These are phyloP conservation scores for Pyrgus malvae DNA, from an alignment of 2,888 invertebrate species.

Conservation along the genomic window DNA sequence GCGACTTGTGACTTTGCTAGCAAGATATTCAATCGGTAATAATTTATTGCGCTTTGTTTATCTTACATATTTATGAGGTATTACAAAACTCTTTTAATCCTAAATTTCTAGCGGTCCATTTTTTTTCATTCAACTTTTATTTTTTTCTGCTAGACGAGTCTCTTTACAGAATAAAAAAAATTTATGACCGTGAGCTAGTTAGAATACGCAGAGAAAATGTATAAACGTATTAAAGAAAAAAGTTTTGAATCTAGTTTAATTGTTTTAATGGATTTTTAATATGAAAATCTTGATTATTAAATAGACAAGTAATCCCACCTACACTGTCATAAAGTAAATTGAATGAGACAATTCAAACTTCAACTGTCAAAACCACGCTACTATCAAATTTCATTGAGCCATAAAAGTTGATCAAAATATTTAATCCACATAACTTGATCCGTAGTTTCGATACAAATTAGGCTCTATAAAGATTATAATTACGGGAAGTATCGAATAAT, in stretches of 20 bases:
- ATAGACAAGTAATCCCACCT: too few species aligned
- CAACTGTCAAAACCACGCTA: neutral
- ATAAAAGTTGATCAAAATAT: constrained; percentile 7
- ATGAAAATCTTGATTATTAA: too few species aligned
- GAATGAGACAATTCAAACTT: neutral
- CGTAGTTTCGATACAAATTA: neutral
- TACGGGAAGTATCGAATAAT: constrained; percentile 1
- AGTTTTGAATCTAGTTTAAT: too few species aligned
- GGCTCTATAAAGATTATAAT: constrained; percentile 3
- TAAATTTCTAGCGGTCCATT: too few species aligned
- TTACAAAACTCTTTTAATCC: too few species aligned
- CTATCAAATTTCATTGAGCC: neutral
- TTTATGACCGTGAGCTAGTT: too few species aligned
- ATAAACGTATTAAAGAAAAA: too few species aligned
- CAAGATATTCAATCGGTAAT: constrained; percentile 8
- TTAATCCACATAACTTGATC: neutral
- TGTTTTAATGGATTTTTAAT: too few species aligned
- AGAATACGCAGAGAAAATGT: too few species aligned
- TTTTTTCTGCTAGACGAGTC: too few species aligned
- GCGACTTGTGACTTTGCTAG: constrained; percentile 4
- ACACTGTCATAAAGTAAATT: neutral
- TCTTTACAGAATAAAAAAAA: too few species aligned
- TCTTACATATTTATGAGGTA: neutral
- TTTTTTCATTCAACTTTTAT: too few species aligned
- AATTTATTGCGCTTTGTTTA: constrained; percentile 6